A percentile compares a stretch with the other conserved stretches of the same genome.
phyloP scores from a whole-genome alignment of 2,888 invertebrate genomes.

The Himalopsyche anomala region DNA sequence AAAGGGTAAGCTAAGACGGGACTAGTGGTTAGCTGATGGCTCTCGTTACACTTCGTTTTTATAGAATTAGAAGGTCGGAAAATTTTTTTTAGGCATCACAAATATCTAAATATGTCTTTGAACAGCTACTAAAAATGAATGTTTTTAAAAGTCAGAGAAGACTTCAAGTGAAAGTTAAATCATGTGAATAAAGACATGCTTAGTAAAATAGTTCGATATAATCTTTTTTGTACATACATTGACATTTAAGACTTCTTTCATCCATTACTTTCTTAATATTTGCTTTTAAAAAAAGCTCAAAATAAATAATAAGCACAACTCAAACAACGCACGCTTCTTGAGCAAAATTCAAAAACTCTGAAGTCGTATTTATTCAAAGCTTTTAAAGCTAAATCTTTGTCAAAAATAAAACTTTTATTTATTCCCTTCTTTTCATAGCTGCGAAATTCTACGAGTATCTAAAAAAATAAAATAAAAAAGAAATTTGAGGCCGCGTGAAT shows the following conservation, averaged over 20 bases:
- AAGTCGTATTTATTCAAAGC: slow-evolving; percentile 43
- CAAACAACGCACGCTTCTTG: not conserved
- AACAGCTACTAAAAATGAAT: too few relatives aligned
- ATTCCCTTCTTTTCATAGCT: slow-evolving; percentile 42
- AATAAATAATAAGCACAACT: slow-evolving; percentile 9
- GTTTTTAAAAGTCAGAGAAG: too few relatives aligned
- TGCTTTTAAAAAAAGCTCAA: not conserved
- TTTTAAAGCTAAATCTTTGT: slow-evolving; percentile 46
- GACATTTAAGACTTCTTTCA: not conserved
- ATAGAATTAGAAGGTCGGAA: too few relatives aligned
- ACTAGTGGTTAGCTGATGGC: too few relatives aligned
- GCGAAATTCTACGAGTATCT: slow-evolving; percentile 28
- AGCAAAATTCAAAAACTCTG: not conserved
- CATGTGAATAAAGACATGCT: too few relatives aligned
- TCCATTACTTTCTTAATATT: not conserved
- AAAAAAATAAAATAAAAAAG: slow-evolving; percentile 35
- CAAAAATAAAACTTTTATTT: slow-evolving; percentile 41
- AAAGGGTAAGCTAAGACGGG: too few relatives aligned
- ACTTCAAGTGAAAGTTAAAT: too few relatives aligned
- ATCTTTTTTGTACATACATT: not conserved
- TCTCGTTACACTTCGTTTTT: too few relatives aligned
- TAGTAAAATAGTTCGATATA: too few relatives aligned
- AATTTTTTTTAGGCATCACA: too few relatives aligned
- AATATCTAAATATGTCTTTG: too few relatives aligned
- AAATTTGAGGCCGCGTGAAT: slow-evolving; percentile 52